These are phyloP conservation scores for Amphibalanus amphitrite DNA, from an alignment of 1,140 invertebrate species.

Conservation along the genomic window DNA sequence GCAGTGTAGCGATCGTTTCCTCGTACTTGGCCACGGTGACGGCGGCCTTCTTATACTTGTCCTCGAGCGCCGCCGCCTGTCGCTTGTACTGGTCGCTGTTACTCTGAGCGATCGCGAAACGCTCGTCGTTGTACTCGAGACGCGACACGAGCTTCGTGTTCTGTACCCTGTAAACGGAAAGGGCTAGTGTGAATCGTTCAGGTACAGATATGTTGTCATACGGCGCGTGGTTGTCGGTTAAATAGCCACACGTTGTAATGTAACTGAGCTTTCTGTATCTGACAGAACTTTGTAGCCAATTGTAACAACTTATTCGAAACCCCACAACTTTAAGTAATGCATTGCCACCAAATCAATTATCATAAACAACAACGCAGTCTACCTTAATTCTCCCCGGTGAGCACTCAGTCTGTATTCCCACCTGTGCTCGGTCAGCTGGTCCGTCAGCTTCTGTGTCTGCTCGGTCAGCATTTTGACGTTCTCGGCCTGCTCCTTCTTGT, in stretches of 20 bases:
- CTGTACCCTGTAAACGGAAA: neutral
- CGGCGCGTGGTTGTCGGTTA: no score
- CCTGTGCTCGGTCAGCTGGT: constrained; percentile 39
- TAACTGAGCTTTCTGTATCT: no score
- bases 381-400: no score
- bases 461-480: constrained; percentile 66
- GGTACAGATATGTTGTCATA: no score
- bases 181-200: no score
- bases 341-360: no score
- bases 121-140: constrained; percentile 55
- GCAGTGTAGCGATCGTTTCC: constrained; percentile 52
- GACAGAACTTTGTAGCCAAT: no score
- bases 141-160: constrained; percentile 45
- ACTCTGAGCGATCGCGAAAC: constrained; percentile 56
- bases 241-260: no score
- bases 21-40: constrained; percentile 70
- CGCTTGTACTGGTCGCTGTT: constrained; percentile 62
- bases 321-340: no score
- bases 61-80: constrained; percentile 62
- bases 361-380: no score
- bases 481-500: constrained; percentile 58
- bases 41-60: constrained; percentile 61
- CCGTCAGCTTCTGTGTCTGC: constrained; percentile 55
- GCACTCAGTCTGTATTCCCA: neutral
- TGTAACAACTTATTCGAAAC: no score